phyloP scores from a whole-genome alignment of 2,888 invertebrate genomes.

The Cheilosia grossa region DNA sequence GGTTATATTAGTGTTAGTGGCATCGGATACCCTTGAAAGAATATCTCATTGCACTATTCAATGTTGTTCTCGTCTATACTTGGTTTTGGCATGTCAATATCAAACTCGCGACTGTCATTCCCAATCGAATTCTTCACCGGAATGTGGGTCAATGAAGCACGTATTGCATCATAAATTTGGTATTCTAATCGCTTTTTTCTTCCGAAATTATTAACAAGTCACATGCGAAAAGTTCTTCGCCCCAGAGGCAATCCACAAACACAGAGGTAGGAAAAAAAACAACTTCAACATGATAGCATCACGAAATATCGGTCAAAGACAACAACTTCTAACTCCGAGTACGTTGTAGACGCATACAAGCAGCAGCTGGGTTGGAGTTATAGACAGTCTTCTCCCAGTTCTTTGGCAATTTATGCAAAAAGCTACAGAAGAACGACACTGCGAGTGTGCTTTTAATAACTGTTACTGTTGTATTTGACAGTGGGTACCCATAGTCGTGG shows the following conservation, averaged over 20 bases:
- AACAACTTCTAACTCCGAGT: constrained; percentile 49
- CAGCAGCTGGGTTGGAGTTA: neutral
- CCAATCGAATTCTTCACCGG: neutral
- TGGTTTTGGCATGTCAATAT: neutral
- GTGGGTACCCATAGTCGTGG: neutral
- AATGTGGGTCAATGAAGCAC: constrained; percentile 7
- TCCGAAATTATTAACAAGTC: constrained; percentile 9
- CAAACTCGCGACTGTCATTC: neutral
- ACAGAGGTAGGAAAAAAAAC: neutral
- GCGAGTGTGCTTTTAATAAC: constrained; percentile 45
- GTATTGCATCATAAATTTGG: constrained; percentile 51
- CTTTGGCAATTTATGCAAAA: constrained; percentile 27
- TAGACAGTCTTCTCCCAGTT: neutral
- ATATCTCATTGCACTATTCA: neutral
- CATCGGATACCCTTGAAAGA: neutral
- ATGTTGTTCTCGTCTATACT: neutral
- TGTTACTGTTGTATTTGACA: constrained; percentile 59
- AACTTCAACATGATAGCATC: constrained; percentile 20
- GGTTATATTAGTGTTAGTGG: neutral
- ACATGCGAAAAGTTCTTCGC: constrained; percentile 40
- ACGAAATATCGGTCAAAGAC: constrained; percentile 69
- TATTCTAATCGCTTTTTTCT: constrained; percentile 43
- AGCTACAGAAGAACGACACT: neutral
- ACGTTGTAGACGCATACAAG: constrained; percentile 3
- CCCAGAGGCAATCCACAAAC: constrained; percentile 1